phyloP scores from a whole-genome alignment of 2,113 vertebrate genomes.

The Heliornis fulica region DNA sequence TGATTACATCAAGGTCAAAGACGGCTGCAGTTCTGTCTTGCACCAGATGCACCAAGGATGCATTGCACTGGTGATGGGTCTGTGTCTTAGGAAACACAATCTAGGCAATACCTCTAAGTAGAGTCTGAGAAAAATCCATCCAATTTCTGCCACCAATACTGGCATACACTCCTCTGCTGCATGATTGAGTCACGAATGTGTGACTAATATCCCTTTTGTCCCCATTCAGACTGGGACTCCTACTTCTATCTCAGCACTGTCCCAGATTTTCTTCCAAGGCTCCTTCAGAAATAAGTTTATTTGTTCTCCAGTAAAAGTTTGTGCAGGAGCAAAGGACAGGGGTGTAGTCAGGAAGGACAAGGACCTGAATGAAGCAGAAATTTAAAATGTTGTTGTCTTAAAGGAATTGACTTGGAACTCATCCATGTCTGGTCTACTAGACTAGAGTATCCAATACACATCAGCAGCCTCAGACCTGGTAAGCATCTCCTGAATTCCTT shows the following conservation, averaged over 20 bases:
- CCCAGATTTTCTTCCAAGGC: not conserved
- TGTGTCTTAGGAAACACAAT: not conserved
- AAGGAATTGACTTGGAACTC: not conserved
- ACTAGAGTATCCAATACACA: not conserved
- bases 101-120: not conserved
- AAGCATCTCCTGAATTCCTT: not conserved
- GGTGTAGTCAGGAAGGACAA: not conserved
- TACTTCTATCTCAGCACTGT: not conserved
- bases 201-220: not conserved
- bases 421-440: not conserved
- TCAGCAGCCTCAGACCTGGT: fast-evolving
- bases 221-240: not conserved
- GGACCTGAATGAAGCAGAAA: not conserved
- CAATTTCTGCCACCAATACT: not conserved
- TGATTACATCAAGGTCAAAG: not conserved
- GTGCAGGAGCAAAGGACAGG: not conserved
- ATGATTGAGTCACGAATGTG: not conserved
- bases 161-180: not conserved
- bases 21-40: not conserved
- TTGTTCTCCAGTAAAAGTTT: not conserved
- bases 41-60: not conserved
- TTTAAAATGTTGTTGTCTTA: not conserved
- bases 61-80: not conserved
- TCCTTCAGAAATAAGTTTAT: not conserved
- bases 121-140: not conserved